Base-by-base conservation (phyloP, 2,113 vertebrate genomes). In the Lamprotornis superbus region DNA sequence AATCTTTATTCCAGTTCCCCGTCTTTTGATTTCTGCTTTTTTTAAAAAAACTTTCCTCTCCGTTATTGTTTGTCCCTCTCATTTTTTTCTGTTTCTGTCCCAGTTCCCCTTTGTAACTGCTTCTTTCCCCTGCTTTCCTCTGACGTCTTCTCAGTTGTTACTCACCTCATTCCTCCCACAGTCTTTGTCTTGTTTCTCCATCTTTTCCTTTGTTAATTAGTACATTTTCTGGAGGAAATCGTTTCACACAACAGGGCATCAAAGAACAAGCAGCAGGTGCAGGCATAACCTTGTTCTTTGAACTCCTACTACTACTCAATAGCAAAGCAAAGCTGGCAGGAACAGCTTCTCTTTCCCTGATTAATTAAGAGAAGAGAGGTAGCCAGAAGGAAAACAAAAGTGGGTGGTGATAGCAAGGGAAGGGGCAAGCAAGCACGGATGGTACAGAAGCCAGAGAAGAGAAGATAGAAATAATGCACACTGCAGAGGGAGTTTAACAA, bases 251-350 rank as follows among this genome's bases (percentile, higher is more conserved):
- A 90, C 67, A 83, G 28, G 46, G 25, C 85, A 69, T 80, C 59
- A 92, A 94, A 91, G 82, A 87, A 33, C 40, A 81, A 93, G 84
- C 87, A 96, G 85, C 85, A 83, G 88, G 70, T 91, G 78, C 78
- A n/a, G 75, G 21, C 30, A 1, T 83, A 93, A 83, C 74, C 78
- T 93, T 83, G 40, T 73, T 75, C 78, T 96, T 93, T 96, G 84
- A 90, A 91, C 40, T 82, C 56, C 61, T 79, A 64, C 74, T 27
- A 40, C 90, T 61, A 39, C 75, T 82, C 3, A 7, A 64, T 47
- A 73, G 78, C 82, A 85, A 75, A 88, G 52, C 52, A 90, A 90
- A 96, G 31, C 78, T 87, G 84, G 24, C 82, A 91, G 70, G 42
- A 91, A 10, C 28, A 33, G n/a, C 49, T 82, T 93, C 59, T 50